These are phyloP conservation scores for Aldrovandia affinis DNA, from an alignment of 2,797 vertebrate species.

Conservation along the genomic window DNA sequence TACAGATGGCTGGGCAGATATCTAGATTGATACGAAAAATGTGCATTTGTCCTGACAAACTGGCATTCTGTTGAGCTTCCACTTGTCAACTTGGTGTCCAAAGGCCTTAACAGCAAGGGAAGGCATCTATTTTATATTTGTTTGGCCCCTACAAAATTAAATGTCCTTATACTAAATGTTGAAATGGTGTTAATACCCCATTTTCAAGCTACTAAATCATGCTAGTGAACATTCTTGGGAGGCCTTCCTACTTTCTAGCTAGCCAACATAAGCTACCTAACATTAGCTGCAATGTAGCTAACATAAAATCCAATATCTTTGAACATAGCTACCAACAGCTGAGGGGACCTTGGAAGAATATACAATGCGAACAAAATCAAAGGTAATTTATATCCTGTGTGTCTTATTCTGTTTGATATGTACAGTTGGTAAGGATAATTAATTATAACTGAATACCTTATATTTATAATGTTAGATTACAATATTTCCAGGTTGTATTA, in stretches of 20 bases:
- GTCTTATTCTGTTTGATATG: no score
- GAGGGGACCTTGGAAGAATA: no score
- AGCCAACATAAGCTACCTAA: neutral
- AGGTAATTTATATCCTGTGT: no score
- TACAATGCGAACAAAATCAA: no score
- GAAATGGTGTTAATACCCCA: neutral
- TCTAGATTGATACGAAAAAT: neutral
- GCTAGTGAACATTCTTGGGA: neutral
- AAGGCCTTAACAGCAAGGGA: neutral
- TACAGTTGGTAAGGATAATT: no score
- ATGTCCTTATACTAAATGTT: neutral
- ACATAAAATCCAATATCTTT: neutral
- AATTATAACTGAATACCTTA: no score
- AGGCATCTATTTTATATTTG: neutral
- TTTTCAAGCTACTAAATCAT: neutral
- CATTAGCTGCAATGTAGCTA: neutral
- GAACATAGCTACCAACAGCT: neutral
- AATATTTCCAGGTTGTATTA: no score
- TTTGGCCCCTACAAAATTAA: neutral
- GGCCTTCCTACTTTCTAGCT: neutral
- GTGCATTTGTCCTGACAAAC: neutral
- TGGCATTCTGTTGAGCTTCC: neutral
- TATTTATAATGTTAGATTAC: no score
- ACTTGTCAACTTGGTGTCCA: neutral
- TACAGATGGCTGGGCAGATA: no score